Evolutionary conservation across 2,888 invertebrate genomes (phyloP).

Genomic region (Lapara coniferarum): DNA sequence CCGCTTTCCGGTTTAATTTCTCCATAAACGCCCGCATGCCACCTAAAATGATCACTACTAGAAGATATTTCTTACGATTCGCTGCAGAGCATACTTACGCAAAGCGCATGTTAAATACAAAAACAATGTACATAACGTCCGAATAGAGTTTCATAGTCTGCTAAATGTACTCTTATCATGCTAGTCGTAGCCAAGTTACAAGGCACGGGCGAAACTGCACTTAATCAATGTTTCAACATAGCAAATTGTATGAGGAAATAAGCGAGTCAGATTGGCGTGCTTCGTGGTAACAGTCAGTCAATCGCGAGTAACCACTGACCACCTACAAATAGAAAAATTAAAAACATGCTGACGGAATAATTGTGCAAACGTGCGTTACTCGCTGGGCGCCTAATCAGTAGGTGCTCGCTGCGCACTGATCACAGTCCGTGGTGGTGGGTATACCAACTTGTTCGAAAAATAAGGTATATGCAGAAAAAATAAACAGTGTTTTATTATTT

Average conservation of each 20-base stretch:
- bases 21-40: slow-evolving; percentile 25
- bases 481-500: too few species aligned
- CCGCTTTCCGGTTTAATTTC: slow-evolving; percentile 44
- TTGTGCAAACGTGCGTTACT: slow-evolving; percentile 25
- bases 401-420: neutral
- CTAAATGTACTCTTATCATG: slow-evolving; percentile 39
- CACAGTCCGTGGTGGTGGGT: neutral
- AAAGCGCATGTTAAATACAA: slow-evolving; percentile 22
- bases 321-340: slow-evolving; percentile 23
- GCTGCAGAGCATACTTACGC: slow-evolving; percentile 36
- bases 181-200: slow-evolving; percentile 35
- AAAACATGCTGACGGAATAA: slow-evolving; percentile 29
- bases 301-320: slow-evolving; percentile 21
- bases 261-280: slow-evolving; percentile 35
- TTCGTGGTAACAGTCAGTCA: slow-evolving; percentile 30
- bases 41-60: slow-evolving; percentile 46
- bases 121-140: slow-evolving; percentile 20
- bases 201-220: slow-evolving; percentile 37
- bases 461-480: too few species aligned
- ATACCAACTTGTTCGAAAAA: neutral
- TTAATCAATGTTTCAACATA: slow-evolving; percentile 45
- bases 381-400: slow-evolving; percentile 13
- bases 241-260: slow-evolving; percentile 44
- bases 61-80: slow-evolving; percentile 40
- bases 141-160: slow-evolving; percentile 31